Conservation (phyloP, 2,888 invertebrate genomes). For the Hanleya hanleyi region DNA sequence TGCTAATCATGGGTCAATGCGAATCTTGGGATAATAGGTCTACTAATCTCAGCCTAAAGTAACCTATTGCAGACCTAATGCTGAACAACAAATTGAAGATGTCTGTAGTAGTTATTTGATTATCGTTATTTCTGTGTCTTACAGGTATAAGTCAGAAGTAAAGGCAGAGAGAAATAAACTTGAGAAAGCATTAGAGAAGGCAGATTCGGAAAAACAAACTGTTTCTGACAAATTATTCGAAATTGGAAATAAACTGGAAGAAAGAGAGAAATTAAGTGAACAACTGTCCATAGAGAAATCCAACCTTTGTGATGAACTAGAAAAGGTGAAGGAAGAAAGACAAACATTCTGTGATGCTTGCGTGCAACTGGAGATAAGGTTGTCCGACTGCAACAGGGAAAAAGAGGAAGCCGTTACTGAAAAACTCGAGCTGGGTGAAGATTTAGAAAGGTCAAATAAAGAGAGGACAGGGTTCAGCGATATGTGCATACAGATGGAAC, state of each 20-base stretch:
- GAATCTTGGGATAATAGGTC: too few species aligned
- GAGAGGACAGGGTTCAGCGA: neutral
- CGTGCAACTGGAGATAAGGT: neutral
- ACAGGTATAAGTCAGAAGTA: neutral
- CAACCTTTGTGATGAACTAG: neutral
- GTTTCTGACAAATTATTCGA: neutral
- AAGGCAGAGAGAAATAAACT: neutral
- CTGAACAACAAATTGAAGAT: too few species aligned
- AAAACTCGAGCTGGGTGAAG: neutral
- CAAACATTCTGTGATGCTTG: neutral
- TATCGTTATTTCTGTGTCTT: too few species aligned
- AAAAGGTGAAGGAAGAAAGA: neutral
- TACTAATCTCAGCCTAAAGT: too few species aligned
- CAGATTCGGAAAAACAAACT: neutral
- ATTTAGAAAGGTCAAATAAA: neutral
- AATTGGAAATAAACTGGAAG: neutral
- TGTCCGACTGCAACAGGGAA: neutral
- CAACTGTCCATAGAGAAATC: neutral
- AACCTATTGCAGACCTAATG: too few species aligned
- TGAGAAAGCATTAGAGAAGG: neutral
- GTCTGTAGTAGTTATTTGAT: too few species aligned
- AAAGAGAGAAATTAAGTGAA: neutral
- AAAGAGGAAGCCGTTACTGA: neutral
- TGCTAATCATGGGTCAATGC: too few species aligned
- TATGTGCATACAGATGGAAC: neutral